A percentile compares a stretch with the other conserved stretches of the same genome.
These are phyloP conservation scores for Oppia nitens DNA, from an alignment of 1,140 invertebrate genomes.

Conservation along the genomic window DNA sequence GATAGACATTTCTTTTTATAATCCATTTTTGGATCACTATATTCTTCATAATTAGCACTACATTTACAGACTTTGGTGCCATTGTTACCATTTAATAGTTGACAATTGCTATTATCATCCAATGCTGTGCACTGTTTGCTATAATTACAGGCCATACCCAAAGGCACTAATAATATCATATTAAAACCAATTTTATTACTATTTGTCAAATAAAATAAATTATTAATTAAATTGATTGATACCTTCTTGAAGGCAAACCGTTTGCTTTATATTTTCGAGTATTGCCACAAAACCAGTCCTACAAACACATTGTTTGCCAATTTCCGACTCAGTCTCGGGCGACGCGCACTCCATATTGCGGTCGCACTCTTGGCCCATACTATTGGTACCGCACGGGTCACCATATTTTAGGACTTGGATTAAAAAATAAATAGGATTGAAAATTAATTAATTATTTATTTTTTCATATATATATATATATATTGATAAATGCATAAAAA, in stretches of 20 bases:
- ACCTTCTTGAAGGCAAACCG: background rate
- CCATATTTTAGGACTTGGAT: background rate
- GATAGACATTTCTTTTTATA: background rate
- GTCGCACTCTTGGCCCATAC: background rate
- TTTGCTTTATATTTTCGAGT: background rate
- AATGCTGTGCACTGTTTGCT: background rate
- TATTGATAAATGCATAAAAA: no score
- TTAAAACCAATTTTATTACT: no score
- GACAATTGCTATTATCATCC: background rate
- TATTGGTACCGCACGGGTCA: background rate
- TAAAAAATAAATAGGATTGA: background rate
- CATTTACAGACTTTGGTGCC: background rate
- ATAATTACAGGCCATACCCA: background rate
- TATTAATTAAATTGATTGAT: no score
- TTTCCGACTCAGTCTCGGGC: background rate
- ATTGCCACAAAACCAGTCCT: background rate
- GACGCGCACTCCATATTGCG: background rate
- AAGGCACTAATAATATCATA: background rate
- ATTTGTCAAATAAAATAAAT: no score
- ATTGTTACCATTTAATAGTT: background rate
- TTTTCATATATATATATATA: no score
- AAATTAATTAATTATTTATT: background rate
- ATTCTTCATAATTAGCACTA: background rate
- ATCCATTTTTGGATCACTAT: background rate
- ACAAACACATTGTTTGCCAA: background rate